These are phyloP conservation scores for Isichthys henryi DNA, from an alignment of 2,113 vertebrate genomes.

Conservation along the genomic window DNA sequence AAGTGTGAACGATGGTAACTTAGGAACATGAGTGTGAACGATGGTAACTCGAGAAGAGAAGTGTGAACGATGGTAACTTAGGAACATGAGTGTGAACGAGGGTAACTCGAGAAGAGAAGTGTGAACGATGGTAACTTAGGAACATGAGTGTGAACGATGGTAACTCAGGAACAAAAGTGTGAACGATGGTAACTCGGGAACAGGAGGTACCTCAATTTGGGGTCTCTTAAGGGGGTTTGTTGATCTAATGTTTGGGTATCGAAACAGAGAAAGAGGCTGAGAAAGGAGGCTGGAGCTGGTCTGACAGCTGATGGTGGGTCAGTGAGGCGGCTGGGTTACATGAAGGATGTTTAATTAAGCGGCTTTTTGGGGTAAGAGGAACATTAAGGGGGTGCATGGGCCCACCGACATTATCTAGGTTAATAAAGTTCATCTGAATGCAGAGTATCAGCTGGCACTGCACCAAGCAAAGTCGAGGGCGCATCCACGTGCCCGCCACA, in stretches of 20 bases:
- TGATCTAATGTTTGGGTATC: background rate
- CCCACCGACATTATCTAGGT: background rate
- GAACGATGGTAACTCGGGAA: background rate
- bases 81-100: background rate
- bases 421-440: background rate
- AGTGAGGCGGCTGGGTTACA: background rate
- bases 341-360: background rate
- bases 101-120: background rate
- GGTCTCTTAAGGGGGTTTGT: background rate
- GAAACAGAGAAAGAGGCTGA: background rate
- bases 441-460: background rate
- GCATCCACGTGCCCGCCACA: background rate
- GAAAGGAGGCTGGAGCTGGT: background rate
- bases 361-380: background rate
- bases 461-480: background rate
- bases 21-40: too few species aligned
- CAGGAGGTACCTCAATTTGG: background rate
- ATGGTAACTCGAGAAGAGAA: too few species aligned
- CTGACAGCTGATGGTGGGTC: background rate
- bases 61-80: too few species aligned
- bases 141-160: background rate
- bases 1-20: too few species aligned
- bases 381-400: background rate
- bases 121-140: too few species aligned
- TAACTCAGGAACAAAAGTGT: fast-evolving